phyloP scores from a whole-genome alignment of 2,797 vertebrate genomes.

The Bradypus variegatus region DNA sequence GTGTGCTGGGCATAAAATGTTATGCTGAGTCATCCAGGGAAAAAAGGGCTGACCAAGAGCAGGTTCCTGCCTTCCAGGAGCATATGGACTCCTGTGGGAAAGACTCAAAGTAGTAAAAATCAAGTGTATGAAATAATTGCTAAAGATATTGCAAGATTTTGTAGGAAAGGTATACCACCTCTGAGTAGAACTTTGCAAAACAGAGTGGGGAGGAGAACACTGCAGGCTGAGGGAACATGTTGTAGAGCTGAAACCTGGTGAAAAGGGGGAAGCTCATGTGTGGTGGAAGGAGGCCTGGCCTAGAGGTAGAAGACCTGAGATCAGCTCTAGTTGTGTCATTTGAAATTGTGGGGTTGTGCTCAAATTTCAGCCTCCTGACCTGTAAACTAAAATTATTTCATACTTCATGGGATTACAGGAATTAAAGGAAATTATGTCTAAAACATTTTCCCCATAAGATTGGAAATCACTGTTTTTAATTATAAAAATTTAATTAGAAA shows the following conservation, averaged over 20 bases:
- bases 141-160: background rate
- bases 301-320: background rate
- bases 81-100: background rate
- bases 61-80: background rate
- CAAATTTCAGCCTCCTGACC: background rate
- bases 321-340: background rate
- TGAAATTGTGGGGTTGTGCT: background rate
- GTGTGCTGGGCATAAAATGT: background rate
- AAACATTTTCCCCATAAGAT: background rate
- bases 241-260: background rate
- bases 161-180: background rate
- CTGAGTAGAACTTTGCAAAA: background rate
- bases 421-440: background rate
- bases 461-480: background rate
- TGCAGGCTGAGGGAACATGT: background rate
- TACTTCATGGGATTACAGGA: background rate
- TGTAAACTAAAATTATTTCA: background rate
- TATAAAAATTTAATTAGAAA: slow-evolving; percentile 7
- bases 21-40: background rate
- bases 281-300: background rate
- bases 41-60: background rate
- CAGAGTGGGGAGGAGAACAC: background rate
- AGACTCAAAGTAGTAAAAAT: background rate
- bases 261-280: background rate
- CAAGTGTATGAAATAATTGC: background rate